These are phyloP conservation scores for Drosophila hamatofila DNA, from an alignment of 2,888 invertebrate genomes.

Conservation along the genomic window DNA sequence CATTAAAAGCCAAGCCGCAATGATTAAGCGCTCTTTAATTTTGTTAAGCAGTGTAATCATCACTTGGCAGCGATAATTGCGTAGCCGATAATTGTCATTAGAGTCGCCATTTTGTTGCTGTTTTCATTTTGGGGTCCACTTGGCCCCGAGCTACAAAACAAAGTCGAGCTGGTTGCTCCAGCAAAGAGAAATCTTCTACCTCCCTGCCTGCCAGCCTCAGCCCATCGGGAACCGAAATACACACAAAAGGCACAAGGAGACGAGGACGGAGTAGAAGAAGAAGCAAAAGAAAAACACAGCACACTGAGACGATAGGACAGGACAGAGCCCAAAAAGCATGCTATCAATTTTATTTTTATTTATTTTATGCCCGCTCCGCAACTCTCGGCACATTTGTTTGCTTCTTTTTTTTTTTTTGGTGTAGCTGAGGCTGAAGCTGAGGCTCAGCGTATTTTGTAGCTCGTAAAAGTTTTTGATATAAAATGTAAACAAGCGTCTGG, in stretches of 20 bases:
- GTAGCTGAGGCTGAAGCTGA: conserved; percentile 37
- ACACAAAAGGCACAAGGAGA: conserved; percentile 3
- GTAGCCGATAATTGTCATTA: conserved; percentile 56
- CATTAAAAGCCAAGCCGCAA: conserved; percentile 9
- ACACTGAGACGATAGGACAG: conserved; percentile 2
- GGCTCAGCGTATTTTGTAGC: conserved; percentile 73
- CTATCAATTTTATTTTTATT: conserved; percentile 75
- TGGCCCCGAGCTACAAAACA: conserved; percentile 7
- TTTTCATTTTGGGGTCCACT: conserved; percentile 18
- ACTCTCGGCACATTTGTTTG: conserved; percentile 63
- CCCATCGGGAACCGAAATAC: not conserved
- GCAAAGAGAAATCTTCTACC: not conserved
- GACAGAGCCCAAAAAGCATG: conserved; percentile 48
- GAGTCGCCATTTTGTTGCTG: conserved; percentile 25
- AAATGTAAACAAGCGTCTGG: conserved; percentile 67
- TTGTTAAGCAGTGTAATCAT: conserved; percentile 43
- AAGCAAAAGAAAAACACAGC: not conserved
- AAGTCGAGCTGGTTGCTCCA: conserved; percentile 1
- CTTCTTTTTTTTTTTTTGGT: conserved; percentile 20
- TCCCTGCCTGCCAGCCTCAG: no score
- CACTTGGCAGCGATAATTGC: conserved; percentile 45
- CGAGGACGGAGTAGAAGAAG: not conserved
- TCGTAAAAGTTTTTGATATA: conserved; percentile 79
- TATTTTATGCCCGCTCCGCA: conserved; percentile 49
- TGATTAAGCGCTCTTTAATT: conserved; percentile 16